Conservation (phyloP, 2,113 vertebrate species). For the Nyctibius bracteatus region DNA sequence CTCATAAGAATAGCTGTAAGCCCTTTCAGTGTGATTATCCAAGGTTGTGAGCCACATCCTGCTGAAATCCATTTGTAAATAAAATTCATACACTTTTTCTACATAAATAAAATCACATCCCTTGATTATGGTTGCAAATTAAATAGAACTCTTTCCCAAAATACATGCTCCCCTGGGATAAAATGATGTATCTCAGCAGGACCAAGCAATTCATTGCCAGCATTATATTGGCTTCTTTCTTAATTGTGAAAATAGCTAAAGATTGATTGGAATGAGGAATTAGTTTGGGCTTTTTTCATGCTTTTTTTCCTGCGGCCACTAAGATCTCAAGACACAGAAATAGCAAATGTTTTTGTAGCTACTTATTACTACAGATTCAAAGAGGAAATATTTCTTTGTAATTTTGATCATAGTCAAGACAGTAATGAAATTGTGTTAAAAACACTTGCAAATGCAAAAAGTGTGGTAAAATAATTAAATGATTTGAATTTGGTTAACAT, state of each 20-base stretch:
- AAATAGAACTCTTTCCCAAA: conserved; percentile 12
- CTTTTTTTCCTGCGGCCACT: neutral
- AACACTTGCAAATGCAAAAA: neutral
- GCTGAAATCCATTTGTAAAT: conserved; percentile 29
- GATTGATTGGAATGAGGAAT: neutral
- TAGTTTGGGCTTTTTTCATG: neutral
- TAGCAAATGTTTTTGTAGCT: neutral
- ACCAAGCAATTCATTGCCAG: neutral
- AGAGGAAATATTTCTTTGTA: neutral
- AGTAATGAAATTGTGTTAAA: neutral
- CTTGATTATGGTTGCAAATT: conserved; percentile 6
- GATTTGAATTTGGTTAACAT: neutral
- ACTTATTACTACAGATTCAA: neutral
- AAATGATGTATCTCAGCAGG: conserved; percentile 8
- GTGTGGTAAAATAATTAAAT: neutral
- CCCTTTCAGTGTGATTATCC: neutral
- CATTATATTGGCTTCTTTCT: neutral
- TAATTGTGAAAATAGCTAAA: conserved; percentile 13
- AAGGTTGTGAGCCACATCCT: neutral
- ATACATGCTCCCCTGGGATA: neutral
- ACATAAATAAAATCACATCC: conserved; percentile 16
- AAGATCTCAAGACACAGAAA: neutral
- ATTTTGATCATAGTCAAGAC: neutral
- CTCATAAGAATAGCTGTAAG: neutral
- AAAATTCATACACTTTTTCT: neutral